phyloP scores from a whole-genome alignment of 2,113 vertebrate species.

The Addax nasomaculatus region DNA sequence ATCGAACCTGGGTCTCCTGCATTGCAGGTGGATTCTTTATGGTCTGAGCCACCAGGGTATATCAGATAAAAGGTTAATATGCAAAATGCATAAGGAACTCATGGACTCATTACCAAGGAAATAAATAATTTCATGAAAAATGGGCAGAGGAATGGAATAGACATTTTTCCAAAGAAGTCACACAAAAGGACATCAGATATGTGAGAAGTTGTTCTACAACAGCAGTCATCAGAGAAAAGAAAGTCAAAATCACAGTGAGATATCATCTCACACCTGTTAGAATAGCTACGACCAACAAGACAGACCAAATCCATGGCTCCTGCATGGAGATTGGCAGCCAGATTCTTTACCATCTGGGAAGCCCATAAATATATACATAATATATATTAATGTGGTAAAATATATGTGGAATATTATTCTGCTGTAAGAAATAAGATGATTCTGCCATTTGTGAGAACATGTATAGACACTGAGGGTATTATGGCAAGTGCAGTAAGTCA shows the following conservation, averaged over 20 bases:
- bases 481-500: background rate
- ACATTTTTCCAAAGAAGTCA: background rate
- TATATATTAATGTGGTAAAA: background rate
- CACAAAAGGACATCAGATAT: background rate
- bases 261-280: background rate
- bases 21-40: background rate
- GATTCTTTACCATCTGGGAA: background rate
- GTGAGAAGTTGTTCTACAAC: background rate
- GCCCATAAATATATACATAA: background rate
- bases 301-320: background rate
- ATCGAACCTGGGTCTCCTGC: background rate
- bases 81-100: background rate
- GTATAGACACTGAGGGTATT: background rate
- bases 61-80: background rate
- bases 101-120: background rate
- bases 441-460: background rate
- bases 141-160: background rate
- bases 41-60: background rate
- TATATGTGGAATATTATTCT: background rate
- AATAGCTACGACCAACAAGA: background rate
- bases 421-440: background rate
- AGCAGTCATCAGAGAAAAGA: background rate
- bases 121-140: background rate
- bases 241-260: background rate
- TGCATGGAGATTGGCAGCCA: background rate